A percentile compares a stretch with the other conserved stretches of the same genome.
These are phyloP conservation scores for Athalia circularis DNA, from an alignment of 2,888 invertebrate species.

Conservation along the genomic window DNA sequence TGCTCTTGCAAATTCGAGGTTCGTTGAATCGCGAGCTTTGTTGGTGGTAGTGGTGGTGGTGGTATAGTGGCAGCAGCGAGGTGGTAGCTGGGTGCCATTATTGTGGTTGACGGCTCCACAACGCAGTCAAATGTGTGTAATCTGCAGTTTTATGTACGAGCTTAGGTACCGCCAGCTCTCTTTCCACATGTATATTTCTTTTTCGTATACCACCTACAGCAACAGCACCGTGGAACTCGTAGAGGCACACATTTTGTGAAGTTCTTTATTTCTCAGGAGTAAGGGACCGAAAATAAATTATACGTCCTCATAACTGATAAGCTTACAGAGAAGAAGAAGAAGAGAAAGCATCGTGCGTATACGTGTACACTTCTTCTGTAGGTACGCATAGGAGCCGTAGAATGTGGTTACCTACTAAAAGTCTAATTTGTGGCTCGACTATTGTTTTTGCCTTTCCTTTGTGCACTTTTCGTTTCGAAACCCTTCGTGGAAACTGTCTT, in stretches of 20 bases:
- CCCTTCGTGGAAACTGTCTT: neutral
- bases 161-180: neutral
- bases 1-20: conserved; percentile 60
- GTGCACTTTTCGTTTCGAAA: neutral
- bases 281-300: too few relatives aligned
- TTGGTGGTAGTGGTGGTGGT: conserved; percentile 16
- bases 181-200: conserved; percentile 2
- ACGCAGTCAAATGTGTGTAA: conserved; percentile 61
- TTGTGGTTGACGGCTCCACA: conserved; percentile 65
- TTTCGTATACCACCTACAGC: neutral
- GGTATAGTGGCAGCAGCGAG: neutral
- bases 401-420: neutral
- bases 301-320: too few relatives aligned
- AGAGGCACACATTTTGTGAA: too few relatives aligned
- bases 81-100: conserved; percentile 33
- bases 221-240: too few relatives aligned
- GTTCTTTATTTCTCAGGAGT: neutral
- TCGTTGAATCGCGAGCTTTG: conserved; percentile 42
- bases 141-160: conserved; percentile 38
- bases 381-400: too few relatives aligned
- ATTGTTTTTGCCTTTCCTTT: conserved; percentile 17
- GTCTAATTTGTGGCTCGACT: neutral
- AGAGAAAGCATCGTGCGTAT: too few relatives aligned
- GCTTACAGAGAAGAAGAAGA: too few relatives aligned
- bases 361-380: too few relatives aligned